Evolutionary conservation across 2,797 vertebrate species (phyloP), one percentile per base, ranked within the genome.

Genomic region (Gobio occitaniae): DNA sequence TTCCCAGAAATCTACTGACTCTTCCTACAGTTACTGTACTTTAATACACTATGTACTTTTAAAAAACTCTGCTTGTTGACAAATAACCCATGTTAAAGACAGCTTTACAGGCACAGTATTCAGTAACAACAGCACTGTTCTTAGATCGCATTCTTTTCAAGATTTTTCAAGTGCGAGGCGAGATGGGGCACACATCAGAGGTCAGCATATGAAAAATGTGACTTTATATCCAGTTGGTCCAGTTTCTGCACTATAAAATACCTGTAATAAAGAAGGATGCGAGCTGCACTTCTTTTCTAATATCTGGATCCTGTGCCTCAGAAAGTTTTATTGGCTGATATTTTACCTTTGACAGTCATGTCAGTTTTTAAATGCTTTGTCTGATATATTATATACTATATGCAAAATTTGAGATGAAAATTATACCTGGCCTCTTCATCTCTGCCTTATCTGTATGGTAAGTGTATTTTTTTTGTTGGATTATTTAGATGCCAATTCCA

Each of bases 141-240:
- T 82, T 82, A 66, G 76, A 76, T 74, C 72, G 44, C 70, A 82
- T 83, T 83, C 32, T 76, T 83, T 66, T 76, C 59, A 83, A 83
- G 71, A 76, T 76, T 19, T 65, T 74, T 76, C 59, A 76, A 76
- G 71, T 52, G 32, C 3, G n/a, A 76, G 61, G 48, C 16, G 59
- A 83, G 63, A 83, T 76, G 59, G 48, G 82, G 82, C 72, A 44
- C 16, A 6, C 82, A 68, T 41, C 71, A 76, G 71, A 76, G 82
- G 71, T 76, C 82, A 83, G 72, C 82, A 66, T 66, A 36, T 83
- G 71, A 76, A 76, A 82, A 68, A 76, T 76, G 2, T 68, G 71
- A 65, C 47, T 74, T 41, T 82, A 41, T 82, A 82, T 82, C 80
- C 56, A 82, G 68, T 61, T 71, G 41, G 54, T 54, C 29, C 50